Conservation (phyloP, 2,797 vertebrate species). For the Denticeps clupeoides region DNA sequence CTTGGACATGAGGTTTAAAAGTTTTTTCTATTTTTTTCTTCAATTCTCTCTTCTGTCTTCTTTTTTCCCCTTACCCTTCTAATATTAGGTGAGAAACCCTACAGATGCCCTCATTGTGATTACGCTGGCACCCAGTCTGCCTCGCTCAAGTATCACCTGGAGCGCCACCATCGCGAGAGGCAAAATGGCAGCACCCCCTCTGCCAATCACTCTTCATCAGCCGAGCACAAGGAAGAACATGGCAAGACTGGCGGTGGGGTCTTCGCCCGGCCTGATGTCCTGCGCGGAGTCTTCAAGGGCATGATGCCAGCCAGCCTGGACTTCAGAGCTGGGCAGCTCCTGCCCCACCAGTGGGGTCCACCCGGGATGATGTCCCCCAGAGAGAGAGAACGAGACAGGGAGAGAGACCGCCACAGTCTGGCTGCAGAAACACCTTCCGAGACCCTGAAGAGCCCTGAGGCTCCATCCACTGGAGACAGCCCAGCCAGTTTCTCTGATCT, state of each 20-base stretch:
- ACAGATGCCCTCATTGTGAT: conserved; percentile 97
- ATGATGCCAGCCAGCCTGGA: conserved; percentile 69
- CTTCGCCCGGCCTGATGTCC: conserved; percentile 87
- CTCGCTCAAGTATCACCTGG: conserved; percentile 94
- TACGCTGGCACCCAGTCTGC: conserved; percentile 98
- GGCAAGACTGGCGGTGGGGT: conserved; percentile 55
- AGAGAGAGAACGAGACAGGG: conserved; percentile 57
- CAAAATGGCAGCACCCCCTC: conserved; percentile 78
- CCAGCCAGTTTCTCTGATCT: conserved; percentile 79
- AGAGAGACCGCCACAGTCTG: conserved; percentile 68
- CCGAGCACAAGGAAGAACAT: conserved; percentile 83
- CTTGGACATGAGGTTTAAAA: neutral
- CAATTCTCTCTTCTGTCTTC: conserved; percentile 3
- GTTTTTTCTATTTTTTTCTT: conserved; percentile 38
- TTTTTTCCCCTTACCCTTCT: conserved; percentile 28
- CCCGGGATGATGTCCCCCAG: conserved; percentile 71
- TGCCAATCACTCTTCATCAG: conserved; percentile 60
- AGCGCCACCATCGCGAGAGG: conserved; percentile 89
- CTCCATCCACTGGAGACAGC: conserved; percentile 56
- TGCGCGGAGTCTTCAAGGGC: conserved; percentile 87
- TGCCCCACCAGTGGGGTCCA: conserved; percentile 82
- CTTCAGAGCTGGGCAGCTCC: conserved; percentile 73
- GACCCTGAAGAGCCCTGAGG: conserved; percentile 64
- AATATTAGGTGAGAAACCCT: conserved; percentile 91
- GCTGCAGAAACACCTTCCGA: conserved; percentile 61